A percentile compares a stretch with the other conserved stretches of the same genome.
phyloP scores from a whole-genome alignment of 2,888 invertebrate species.

The Theodoxus fluviatilis region DNA sequence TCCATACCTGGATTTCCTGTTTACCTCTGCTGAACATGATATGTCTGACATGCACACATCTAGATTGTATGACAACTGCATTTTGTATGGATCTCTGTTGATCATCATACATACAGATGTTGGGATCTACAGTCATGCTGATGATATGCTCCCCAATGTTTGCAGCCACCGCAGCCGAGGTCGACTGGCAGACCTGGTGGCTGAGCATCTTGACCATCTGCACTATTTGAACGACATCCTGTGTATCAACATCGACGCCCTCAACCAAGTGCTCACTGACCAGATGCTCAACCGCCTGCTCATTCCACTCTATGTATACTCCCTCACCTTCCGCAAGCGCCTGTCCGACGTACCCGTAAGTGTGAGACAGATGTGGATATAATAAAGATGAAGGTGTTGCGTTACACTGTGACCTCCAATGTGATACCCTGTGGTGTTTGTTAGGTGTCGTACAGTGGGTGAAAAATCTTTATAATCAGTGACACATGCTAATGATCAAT shows the following conservation, averaged over 20 bases:
- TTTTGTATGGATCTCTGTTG: no score
- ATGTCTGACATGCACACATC: no score
- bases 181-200: conserved; percentile 89
- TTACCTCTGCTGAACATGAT: no score
- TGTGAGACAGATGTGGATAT: no score
- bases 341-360: conserved; percentile 45
- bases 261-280: conserved; percentile 87
- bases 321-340: conserved; percentile 74
- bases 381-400: background rate
- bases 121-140: background rate
- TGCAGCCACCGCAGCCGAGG: conserved; percentile 87
- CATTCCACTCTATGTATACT: conserved; percentile 92
- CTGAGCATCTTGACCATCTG: conserved; percentile 95
- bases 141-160: conserved; percentile 49
- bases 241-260: conserved; percentile 85
- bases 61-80: no score
- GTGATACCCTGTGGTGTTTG: no score
- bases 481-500: no score
- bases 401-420: no score
- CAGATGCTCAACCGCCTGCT: conserved; percentile 91
- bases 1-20: no score
- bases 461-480: no score
- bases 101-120: background rate
- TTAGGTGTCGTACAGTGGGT: no score
- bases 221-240: conserved; percentile 97